Base-by-base conservation (phyloP, 2,888 invertebrate species). In the Ectemnius cavifrons region DNA sequence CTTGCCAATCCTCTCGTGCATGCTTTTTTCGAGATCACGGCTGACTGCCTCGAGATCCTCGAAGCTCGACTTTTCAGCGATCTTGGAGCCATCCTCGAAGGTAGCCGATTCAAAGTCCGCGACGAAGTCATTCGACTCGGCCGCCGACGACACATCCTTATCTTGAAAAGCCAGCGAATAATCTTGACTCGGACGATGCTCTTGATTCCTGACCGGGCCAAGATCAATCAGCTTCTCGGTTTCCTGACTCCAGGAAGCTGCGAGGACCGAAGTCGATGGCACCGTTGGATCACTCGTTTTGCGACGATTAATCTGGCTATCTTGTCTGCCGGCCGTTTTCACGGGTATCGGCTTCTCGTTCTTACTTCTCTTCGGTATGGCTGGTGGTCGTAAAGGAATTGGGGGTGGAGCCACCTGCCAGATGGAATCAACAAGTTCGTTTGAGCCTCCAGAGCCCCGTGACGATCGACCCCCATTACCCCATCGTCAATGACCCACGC, bases 341-440 rank as follows among this genome's bases (percentile, higher is more conserved):
- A 86, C 47, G 14, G 86, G 87, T 66, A 90, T 87, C 62, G 90
- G 90, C 70, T 86, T 85, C 71, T 90, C 89, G 75, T 89, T 85
- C 59, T 84, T 87, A 65, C 81, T 91, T 70, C 93, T 87, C 81
- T 92, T 92, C 57, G 93, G 92, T 57, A 93, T 92, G 57, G 92
- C 92, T 16, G 92, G 92, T 62, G 92, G 92, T 78, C 92, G 88
- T 75, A 90, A 79, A 37, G 92, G 92, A 70, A 92, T 91, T 65
- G 92, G 92, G 8, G 92, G 92, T 56, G 92, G 92, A 74, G 87
- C 86, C 72, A 88, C 87, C 88, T 89, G 78, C 14, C 20, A 4
- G 5, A 58, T 16, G 18, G 59, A 28, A 75, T 68, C 77, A 63
- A 71, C 75, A 66, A 75, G 75, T 77, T 71, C 27, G 57, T 14